Conservation (phyloP, 2,888 invertebrate species). For the Drosophila nr. fundita region DNA sequence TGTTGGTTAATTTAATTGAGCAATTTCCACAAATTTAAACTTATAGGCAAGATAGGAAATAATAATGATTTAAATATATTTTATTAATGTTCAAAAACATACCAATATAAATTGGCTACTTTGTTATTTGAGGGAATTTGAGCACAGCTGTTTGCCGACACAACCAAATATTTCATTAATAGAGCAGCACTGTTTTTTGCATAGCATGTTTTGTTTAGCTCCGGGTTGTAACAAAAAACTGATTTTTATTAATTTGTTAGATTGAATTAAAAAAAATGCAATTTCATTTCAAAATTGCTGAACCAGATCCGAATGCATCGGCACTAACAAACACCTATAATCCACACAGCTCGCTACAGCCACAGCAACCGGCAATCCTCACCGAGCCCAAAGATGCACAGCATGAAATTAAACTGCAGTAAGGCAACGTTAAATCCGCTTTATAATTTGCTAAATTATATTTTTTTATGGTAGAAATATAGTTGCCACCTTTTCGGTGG, state of each 20-base stretch:
- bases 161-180: conserved; percentile 7
- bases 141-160: neutral
- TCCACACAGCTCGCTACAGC: conserved; percentile 76
- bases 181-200: conserved; percentile 37
- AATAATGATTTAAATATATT: conserved; percentile 35
- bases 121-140: conserved; percentile 1
- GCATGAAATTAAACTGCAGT: conserved; percentile 88
- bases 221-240: neutral
- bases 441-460: neutral
- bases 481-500: conserved; percentile 91
- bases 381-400: conserved; percentile 87
- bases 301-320: conserved; percentile 48
- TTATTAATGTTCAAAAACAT: conserved; percentile 12
- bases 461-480: conserved; percentile 87
- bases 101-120: conserved; percentile 34
- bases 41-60: conserved; percentile 32
- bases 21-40: conserved; percentile 34
- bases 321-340: conserved; percentile 46
- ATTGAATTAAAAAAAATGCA: conserved; percentile 61
- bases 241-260: neutral
- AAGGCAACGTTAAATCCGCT: conserved; percentile 69
- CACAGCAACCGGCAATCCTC: conserved; percentile 86
- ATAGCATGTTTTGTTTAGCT: conserved; percentile 26
- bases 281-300: conserved; percentile 68
- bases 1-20: conserved; percentile 35